Evolutionary conservation across 35 echinoderm and acorn worm species (phyloP), one percentile per base, ranked within the genome.

Genomic region (Apostichopus californicus): DNA sequence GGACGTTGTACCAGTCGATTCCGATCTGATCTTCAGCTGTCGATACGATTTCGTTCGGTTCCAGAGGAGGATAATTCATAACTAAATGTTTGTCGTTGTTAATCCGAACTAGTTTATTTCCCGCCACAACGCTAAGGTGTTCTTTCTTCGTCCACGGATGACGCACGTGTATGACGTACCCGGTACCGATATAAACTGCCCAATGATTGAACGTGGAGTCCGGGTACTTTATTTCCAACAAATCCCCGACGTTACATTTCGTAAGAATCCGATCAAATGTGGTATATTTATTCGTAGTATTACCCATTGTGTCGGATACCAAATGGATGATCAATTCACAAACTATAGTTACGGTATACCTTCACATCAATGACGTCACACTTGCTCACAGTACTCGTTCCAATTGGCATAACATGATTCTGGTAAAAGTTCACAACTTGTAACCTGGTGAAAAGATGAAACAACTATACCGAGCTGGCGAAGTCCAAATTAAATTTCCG

Each of bases 1-100:
- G 97, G 13, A 96, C 81, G 57, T 94, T 99, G 64, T 96, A 99
- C 97, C 97, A 99, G 53, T 99, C 97, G 56, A 99, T n/a, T 15
- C 97, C 97, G 15, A 99, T 78, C 61, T 99, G 93, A 54, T 93
- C 93, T 54, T 95, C 80, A 2, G 97, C 97, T 0, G 95, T 94
- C 21, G 94, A 84, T 8, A 99, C 58, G 13, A 99, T 96, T 75
- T 96, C 94, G 21, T 94, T 89, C 1, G 92, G 55, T 6, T 83
- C 87, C 68, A 94, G 77, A 5, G 89, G 84, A 11, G 95, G 91
- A 64, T 77, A 93, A 56, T 98, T 94, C 78, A 98, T 81, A 26
- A 98, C 87, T 26, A 78, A 75, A 58, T 99, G 97, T 92, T 94
- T 96, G 53, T 92, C 90, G 25, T 99, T 99, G 78, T 96, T 99